These are phyloP conservation scores for Latrodectus geometricus DNA, from an alignment of 1,140 invertebrate species.

Conservation along the genomic window DNA sequence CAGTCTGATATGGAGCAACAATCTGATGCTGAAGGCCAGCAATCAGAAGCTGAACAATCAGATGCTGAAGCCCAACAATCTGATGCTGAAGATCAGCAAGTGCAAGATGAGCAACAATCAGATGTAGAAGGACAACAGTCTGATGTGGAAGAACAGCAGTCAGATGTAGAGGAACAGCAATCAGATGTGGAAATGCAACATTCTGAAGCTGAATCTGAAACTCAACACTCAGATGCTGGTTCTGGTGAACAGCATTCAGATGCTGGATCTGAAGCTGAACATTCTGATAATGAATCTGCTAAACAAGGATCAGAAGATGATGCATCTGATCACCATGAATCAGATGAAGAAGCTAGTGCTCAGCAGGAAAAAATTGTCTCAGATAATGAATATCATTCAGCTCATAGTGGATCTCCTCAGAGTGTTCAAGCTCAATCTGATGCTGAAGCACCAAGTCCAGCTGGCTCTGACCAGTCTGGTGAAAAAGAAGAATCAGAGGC, in stretches of 20 bases:
- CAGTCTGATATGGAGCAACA: not conserved
- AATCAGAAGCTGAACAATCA: slow-evolving; percentile 8
- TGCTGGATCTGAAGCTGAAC: slow-evolving; percentile 3
- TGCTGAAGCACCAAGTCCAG: slow-evolving; percentile 5
- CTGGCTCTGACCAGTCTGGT: slow-evolving; percentile 22
- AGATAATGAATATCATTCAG: slow-evolving; percentile 20
- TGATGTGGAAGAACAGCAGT: slow-evolving; percentile 21
- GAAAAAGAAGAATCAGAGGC: slow-evolving; percentile 20
- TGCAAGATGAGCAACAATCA: slow-evolving; percentile 2
- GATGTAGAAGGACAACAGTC: slow-evolving; percentile 13
- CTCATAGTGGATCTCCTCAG: slow-evolving; percentile 19
- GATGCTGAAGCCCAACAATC: slow-evolving; percentile 19
- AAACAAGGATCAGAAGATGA: slow-evolving; percentile 16
- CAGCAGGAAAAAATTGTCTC: not conserved
- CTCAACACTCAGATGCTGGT: slow-evolving; percentile 16
- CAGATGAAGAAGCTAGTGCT: slow-evolving; percentile 23
- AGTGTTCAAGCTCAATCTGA: slow-evolving; percentile 32
- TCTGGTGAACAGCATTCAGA: slow-evolving; percentile 10
- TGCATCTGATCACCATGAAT: slow-evolving; percentile 9
- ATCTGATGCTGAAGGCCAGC: slow-evolving; percentile 19
- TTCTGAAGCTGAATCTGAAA: slow-evolving; percentile 30
- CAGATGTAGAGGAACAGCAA: slow-evolving; percentile 1
- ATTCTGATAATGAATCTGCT: slow-evolving; percentile 23
- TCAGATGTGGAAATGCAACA: slow-evolving; percentile 11
- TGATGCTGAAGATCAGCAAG: slow-evolving; percentile 6